These are phyloP conservation scores for Psephotus haematonotus DNA, from an alignment of 2,113 vertebrate genomes.

Conservation along the genomic window DNA sequence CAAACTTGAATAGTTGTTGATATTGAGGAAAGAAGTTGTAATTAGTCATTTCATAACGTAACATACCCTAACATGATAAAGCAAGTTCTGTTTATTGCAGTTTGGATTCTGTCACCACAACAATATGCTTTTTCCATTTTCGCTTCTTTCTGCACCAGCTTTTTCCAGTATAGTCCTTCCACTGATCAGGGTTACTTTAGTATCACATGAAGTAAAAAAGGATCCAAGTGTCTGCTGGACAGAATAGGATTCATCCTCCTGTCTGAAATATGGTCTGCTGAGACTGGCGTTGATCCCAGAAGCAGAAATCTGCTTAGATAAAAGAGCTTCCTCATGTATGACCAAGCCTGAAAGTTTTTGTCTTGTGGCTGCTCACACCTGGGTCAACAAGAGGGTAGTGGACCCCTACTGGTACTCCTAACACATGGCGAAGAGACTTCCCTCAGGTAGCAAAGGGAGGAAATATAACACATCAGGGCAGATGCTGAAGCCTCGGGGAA, in stretches of 20 bases:
- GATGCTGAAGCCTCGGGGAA: not conserved
- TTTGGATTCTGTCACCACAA: not conserved
- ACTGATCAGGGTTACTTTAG: not conserved
- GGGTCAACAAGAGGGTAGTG: not conserved
- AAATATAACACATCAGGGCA: not conserved
- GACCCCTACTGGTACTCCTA: not conserved
- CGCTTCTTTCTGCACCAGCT: not conserved
- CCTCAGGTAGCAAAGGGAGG: not conserved
- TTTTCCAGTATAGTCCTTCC: not conserved
- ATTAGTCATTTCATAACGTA: not conserved
- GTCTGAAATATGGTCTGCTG: not conserved
- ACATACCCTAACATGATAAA: not conserved
- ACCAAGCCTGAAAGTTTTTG: not conserved
- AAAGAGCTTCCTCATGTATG: not conserved
- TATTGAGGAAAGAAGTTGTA: not conserved
- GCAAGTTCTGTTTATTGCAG: not conserved
- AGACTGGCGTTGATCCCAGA: not conserved
- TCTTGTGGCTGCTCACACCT: not conserved
- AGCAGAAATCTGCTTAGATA: not conserved
- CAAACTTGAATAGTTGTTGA: not conserved
- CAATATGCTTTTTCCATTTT: not conserved
- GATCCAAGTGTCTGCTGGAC: not conserved
- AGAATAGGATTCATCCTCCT: not conserved
- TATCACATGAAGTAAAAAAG: not conserved
- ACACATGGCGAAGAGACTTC: not conserved